phyloP scores from a whole-genome alignment of 2,113 vertebrate genomes.

The Grallaria varia region DNA sequence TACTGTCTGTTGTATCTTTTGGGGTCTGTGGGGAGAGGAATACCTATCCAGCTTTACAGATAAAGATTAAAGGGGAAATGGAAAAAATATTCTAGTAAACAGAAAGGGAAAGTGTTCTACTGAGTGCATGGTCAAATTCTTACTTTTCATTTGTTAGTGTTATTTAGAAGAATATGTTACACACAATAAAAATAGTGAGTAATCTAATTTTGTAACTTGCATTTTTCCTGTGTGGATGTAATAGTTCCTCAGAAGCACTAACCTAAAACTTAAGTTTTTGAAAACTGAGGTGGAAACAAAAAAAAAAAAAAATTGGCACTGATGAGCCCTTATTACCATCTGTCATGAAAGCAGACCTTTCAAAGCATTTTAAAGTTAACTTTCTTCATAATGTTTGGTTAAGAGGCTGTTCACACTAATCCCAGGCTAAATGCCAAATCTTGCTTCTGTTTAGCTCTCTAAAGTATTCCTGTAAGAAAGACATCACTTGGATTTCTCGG shows the following conservation, averaged over 20 bases:
- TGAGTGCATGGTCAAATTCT: background rate
- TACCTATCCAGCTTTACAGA: background rate
- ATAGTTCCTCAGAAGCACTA: slow-evolving; percentile 8
- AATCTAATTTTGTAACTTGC: background rate
- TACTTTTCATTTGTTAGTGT: background rate
- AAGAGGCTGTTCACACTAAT: slow-evolving; percentile 63
- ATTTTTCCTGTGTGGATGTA: background rate
- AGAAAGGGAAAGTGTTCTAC: background rate
- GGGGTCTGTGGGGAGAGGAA: background rate
- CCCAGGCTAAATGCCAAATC: slow-evolving; percentile 52
- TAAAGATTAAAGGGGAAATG: background rate
- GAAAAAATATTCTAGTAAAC: background rate
- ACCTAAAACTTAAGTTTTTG: slow-evolving; percentile 25
- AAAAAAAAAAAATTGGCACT: slow-evolving; percentile 48
- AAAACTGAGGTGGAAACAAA: slow-evolving; percentile 55
- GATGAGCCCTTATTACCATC: slow-evolving; percentile 63
- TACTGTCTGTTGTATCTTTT: background rate
- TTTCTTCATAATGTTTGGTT: slow-evolving; percentile 63
- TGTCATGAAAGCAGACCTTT: slow-evolving; percentile 68
- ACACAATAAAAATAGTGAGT: background rate
- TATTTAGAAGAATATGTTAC: background rate
- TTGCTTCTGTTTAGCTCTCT: slow-evolving; percentile 52
- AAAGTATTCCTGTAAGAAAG: slow-evolving; percentile 54
- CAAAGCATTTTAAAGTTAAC: slow-evolving; percentile 62
- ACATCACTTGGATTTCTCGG: slow-evolving; percentile 47